Percentiles rank a stretch among this genome's conserved stretches.
These are phyloP conservation scores for Seira musarum DNA, from an alignment of 2,888 invertebrate genomes.

Conservation along the genomic window DNA sequence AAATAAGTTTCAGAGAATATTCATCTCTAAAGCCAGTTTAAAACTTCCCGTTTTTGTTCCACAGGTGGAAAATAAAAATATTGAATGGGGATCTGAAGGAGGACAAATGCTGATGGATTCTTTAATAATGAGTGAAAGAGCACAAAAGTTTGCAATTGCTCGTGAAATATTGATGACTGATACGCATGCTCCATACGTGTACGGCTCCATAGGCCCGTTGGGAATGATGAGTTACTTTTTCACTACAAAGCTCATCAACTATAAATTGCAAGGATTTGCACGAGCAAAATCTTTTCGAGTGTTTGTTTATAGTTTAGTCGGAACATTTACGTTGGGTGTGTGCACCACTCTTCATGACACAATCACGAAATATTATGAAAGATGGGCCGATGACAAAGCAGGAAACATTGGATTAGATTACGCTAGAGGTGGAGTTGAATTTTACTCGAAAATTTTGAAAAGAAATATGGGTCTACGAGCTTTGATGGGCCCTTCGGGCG, in stretches of 20 bases:
- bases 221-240: constrained; percentile 75
- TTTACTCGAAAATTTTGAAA: constrained; percentile 81
- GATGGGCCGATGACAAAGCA: constrained; percentile 78
- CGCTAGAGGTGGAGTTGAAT: constrained; percentile 82
- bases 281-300: constrained; percentile 75
- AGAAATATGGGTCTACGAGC: constrained; percentile 83
- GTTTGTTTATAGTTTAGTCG: constrained; percentile 76
- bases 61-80: constrained; percentile 78
- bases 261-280: constrained; percentile 75
- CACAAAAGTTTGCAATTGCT: constrained; percentile 86
- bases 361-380: constrained; percentile 79
- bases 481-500: constrained; percentile 79
- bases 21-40: neutral
- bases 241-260: constrained; percentile 75
- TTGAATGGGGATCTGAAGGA: constrained; percentile 79
- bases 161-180: constrained; percentile 80
- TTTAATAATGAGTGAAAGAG: constrained; percentile 82
- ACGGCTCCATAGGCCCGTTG: constrained; percentile 75
- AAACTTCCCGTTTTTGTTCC: constrained; percentile 64
- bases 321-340: constrained; percentile 76
- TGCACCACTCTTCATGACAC: constrained; percentile 81
- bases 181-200: constrained; percentile 76
- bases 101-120: constrained; percentile 79
- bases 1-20: neutral
- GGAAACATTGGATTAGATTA: constrained; percentile 78